phyloP scores from a whole-genome alignment of 2,888 invertebrate species.

The Allacma fusca region DNA sequence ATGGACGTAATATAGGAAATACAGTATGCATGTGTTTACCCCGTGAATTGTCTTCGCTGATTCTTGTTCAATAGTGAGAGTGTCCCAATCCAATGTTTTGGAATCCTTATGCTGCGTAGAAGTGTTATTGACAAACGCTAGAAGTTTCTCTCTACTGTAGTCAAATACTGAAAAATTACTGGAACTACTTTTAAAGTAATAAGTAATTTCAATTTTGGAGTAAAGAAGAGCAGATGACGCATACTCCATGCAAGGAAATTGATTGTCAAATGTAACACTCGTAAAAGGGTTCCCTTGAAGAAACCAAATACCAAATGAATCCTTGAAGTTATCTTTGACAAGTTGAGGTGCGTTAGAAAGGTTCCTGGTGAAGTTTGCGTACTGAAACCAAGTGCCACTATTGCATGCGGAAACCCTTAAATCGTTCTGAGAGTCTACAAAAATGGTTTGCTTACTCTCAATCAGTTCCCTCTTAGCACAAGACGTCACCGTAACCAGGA shows the following conservation, averaged over 20 bases:
- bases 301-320: conserved; percentile 1
- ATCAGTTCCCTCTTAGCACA: too few relatives aligned
- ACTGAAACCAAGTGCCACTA: conserved; percentile 21
- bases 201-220: background rate
- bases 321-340: background rate
- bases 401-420: background rate
- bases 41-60: background rate
- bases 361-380: background rate
- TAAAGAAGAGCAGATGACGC: background rate
- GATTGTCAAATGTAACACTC: background rate
- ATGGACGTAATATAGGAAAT: too few relatives aligned
- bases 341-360: background rate
- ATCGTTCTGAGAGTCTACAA: background rate
- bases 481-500: too few relatives aligned
- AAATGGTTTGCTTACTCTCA: too few relatives aligned
- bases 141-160: background rate
- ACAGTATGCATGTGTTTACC: too few relatives aligned
- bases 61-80: background rate
- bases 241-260: conserved; percentile 12
- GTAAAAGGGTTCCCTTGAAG: background rate
- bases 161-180: background rate
- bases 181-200: background rate
- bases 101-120: background rate
- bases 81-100: background rate
- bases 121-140: background rate